Evolutionary conservation across 2,797 vertebrate genomes (phyloP), one percentile per base, ranked within the genome.

Genomic region (Potorous gilbertii): DNA sequence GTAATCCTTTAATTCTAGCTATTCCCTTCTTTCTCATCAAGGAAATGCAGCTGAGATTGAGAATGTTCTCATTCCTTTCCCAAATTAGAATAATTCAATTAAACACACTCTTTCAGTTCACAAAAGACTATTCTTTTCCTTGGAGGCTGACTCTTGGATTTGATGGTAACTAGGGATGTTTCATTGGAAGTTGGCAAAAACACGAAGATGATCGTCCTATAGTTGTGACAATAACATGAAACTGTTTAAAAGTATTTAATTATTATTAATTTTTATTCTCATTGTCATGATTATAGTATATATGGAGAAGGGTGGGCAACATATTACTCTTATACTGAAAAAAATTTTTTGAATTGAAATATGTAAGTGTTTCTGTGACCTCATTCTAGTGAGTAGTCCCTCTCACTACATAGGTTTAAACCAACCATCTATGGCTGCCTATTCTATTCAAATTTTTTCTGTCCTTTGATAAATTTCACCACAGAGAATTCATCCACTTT

Each of bases 171-270:
- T 27, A 4, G 28, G 4, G 4, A 18, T 16, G 55, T 62, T 52
- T 91, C 87, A 74, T 59, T 92, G 90, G 93, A 91, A 52, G 40
- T 31, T 55, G 57, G 91, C 93, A 94, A 92, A 93, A 74, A 12
- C 89, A 95, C 57, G 27, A 94, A 95, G 92, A 96, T 8, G 34
- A 52, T 5, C 11, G 89, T 46, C 54, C 54, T 52, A 16, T 50
- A 29, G 16, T 21, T 52, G 6, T 52, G 52, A 52, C 6, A 52
- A 52, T 52, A 52, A 52, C 5, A 0, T 52, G 52, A 52, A 52
- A 52, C 52, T 52, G 52, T 52, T 52, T 52, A 52, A 52, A 52
- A 52, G 52, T 52, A 52, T 52, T 52, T 52, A 52, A 62, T 62
- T 34, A 62, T 62, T 66, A 14, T 34, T 66, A 66, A 62, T 18